Conservation (phyloP, 2,888 invertebrate genomes). For the Odontomyia ornata region DNA sequence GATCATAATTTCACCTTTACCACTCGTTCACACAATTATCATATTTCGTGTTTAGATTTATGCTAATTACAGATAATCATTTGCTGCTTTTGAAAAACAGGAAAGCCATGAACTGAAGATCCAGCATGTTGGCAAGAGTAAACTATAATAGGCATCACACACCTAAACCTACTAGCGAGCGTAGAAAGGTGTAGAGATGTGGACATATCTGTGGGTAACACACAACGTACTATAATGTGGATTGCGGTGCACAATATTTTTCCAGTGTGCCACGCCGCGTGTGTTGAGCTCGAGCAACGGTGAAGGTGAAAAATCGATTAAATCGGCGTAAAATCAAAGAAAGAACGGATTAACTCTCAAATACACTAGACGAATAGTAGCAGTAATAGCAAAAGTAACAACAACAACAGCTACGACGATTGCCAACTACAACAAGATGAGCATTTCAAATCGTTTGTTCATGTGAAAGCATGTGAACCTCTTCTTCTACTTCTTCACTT, state of each 20-base stretch:
- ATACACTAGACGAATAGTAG: not conserved
- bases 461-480: conserved; percentile 33
- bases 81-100: not conserved
- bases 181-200: too few species aligned
- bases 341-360: conserved; percentile 12
- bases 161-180: too few species aligned
- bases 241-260: conserved; percentile 2
- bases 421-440: not conserved
- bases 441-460: conserved; percentile 13
- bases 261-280: not conserved
- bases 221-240: not conserved
- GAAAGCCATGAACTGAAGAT: not conserved
- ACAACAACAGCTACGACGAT: not conserved
- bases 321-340: conserved; percentile 32
- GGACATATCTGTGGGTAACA: not conserved
- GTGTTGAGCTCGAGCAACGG: not conserved
- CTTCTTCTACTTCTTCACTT: too few species aligned
- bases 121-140: not conserved
- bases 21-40: conserved; percentile 29
- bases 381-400: not conserved
- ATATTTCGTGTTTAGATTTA: conserved; percentile 35
- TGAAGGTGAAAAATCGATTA: conserved; percentile 32
- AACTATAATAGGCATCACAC: not conserved
- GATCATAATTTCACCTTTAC: not conserved
- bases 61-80: conserved; percentile 30